Conservation (phyloP, 2,113 vertebrate species). For the Saccopteryx bilineata region DNA sequence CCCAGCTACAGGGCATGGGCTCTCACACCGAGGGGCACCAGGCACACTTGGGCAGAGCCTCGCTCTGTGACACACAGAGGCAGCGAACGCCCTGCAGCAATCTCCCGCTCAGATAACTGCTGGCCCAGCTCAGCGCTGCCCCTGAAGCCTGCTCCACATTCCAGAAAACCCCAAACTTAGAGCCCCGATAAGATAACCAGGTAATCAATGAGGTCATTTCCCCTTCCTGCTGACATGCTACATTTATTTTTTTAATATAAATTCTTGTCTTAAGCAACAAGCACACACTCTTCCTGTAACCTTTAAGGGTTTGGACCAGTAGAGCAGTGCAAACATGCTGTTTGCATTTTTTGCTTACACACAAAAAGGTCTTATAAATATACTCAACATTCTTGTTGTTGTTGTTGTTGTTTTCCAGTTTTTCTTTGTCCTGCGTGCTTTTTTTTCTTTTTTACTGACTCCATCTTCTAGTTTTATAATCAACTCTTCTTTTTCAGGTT, state of each 20-base stretch:
- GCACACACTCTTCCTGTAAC: slow-evolving; percentile 56
- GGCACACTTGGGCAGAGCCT: neutral
- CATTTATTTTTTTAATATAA: slow-evolving; percentile 65
- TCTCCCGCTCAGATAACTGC: neutral
- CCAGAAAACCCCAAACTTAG: slow-evolving; percentile 59
- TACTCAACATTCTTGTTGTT: neutral
- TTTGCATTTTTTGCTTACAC: neutral
- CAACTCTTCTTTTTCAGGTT: neutral
- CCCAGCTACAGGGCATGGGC: neutral
- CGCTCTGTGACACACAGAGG: neutral
- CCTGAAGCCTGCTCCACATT: neutral
- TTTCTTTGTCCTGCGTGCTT: neutral
- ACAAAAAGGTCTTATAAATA: neutral
- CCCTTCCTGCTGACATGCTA: slow-evolving; percentile 53
- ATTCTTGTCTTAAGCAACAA: slow-evolving; percentile 68
- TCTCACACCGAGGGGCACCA: neutral
- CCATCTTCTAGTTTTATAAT: neutral
- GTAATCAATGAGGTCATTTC: slow-evolving; percentile 68
- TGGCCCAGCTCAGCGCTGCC: neutral
- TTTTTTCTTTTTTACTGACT: neutral
- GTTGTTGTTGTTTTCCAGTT: neutral
- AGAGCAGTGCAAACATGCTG: neutral
- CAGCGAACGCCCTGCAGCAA: neutral
- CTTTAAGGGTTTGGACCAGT: slow-evolving; percentile 20
- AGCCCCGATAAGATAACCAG: slow-evolving; percentile 66